Conservation (phyloP, 1,140 invertebrate genomes). For the Heliconius melpomene region DNA sequence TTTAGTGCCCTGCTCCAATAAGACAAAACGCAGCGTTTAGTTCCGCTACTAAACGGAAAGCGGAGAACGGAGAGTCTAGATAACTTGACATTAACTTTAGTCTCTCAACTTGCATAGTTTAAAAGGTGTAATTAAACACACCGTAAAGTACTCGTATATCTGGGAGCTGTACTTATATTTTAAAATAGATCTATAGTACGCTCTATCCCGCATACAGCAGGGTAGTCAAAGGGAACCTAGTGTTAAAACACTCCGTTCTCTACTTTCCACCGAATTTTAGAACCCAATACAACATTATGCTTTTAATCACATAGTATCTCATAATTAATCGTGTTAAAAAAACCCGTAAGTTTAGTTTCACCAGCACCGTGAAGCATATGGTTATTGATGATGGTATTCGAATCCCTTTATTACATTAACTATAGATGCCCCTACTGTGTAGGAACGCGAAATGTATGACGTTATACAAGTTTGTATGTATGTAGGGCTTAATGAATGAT, state of each 20-base stretch:
- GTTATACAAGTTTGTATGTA: constrained; percentile 16
- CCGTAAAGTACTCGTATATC: no score
- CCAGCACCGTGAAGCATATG: background rate
- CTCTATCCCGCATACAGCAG: background rate
- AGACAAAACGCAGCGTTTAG: no score
- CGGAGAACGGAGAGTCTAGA: no score
- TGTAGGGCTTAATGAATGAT: constrained; percentile 16
- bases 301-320: background rate
- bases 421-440: constrained; percentile 63
- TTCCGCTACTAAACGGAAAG: no score
- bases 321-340: constrained; percentile 25
- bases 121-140: no score
- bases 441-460: constrained; percentile 57
- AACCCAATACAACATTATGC: no score
- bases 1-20: no score
- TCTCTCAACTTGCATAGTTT: no score
- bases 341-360: constrained; percentile 2
- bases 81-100: no score
- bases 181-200: no score
- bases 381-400: constrained; percentile 75
- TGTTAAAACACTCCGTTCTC: no score
- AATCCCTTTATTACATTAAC: constrained; percentile 77
- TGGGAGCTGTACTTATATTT: no score
- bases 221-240: background rate
- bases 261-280: background rate